Evolutionary conservation across 2,888 invertebrate genomes (phyloP).

Genomic region (Yponomeuta sedellus): DNA sequence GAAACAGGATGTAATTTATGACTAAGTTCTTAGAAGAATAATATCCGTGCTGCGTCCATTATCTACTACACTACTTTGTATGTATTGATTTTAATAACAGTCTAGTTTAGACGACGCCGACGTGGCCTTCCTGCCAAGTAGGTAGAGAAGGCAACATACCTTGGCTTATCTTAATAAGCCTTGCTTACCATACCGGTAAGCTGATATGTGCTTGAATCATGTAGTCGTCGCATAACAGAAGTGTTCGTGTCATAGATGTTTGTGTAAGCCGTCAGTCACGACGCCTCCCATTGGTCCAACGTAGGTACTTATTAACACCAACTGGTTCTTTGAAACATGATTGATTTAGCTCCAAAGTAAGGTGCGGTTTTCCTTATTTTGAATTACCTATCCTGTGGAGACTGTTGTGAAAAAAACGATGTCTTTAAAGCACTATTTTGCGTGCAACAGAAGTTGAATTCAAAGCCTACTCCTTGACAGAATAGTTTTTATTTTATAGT

Average conservation of each 20-base stretch:
- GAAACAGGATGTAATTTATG: too few relatives aligned
- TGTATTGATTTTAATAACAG: too few relatives aligned
- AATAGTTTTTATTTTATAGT: not conserved
- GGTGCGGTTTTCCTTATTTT: not conserved
- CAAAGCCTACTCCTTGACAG: not conserved
- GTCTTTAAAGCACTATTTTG: not conserved
- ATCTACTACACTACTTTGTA: too few relatives aligned
- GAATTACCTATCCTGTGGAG: not conserved
- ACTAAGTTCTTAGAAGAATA: too few relatives aligned
- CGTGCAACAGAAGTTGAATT: not conserved
- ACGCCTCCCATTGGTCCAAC: conserved; percentile 38
- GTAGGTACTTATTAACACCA: conserved; percentile 23
- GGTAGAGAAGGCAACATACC: not conserved
- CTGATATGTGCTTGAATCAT: conserved; percentile 6
- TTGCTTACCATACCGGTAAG: conserved; percentile 2
- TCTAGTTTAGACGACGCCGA: too few relatives aligned
- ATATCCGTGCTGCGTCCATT: too few relatives aligned
- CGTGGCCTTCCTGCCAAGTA: not conserved
- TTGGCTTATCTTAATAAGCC: not conserved
- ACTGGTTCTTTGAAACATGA: conserved; percentile 6
- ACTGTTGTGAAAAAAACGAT: too few relatives aligned
- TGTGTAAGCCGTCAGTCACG: conserved; percentile 34
- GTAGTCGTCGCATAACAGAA: not conserved
- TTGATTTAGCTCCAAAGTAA: not conserved
- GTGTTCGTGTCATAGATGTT: conserved; percentile 36